Evolutionary conservation across 2,797 vertebrate species (phyloP).

Genomic region (Syngnathus acus): DNA sequence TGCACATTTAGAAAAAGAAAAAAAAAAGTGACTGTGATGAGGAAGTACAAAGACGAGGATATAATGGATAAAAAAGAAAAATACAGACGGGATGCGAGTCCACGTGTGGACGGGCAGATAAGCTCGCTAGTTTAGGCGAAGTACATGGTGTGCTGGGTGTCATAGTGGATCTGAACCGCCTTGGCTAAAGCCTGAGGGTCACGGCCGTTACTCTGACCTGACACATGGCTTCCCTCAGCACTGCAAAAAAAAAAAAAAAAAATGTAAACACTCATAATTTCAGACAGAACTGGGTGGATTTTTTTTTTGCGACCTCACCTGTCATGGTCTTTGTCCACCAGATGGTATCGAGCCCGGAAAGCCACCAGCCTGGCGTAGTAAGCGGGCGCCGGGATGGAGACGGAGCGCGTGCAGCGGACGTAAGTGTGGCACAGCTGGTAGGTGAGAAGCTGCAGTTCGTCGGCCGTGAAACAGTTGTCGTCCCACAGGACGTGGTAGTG

Average conservation of each 20-base stretch:
- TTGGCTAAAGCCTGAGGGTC: slow-evolving; percentile 96
- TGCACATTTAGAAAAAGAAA: slow-evolving; percentile 55
- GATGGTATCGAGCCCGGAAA: slow-evolving; percentile 93
- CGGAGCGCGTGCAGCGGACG: slow-evolving; percentile 92
- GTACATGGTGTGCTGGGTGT: slow-evolving; percentile 99
- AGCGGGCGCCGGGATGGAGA: slow-evolving; percentile 95
- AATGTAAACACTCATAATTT: not conserved
- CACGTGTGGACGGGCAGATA: slow-evolving; percentile 52
- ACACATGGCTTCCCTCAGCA: slow-evolving; percentile 97
- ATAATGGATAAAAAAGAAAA: slow-evolving; percentile 2
- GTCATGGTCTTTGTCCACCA: slow-evolving; percentile 99
- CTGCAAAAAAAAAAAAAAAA: slow-evolving; percentile 58
- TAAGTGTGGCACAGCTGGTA: slow-evolving; percentile 99
- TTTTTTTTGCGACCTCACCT: slow-evolving; percentile 67
- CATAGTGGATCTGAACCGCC: slow-evolving; percentile 98
- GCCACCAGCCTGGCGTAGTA: slow-evolving; percentile 96
- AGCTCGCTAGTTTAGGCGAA: slow-evolving; percentile 82
- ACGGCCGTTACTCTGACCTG: slow-evolving; percentile 97
- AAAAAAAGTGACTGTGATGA: slow-evolving; percentile 36
- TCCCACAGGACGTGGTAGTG: slow-evolving; percentile 99
- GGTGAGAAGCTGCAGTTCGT: slow-evolving; percentile 93
- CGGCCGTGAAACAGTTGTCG: slow-evolving; percentile 97
- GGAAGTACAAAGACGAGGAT: slow-evolving; percentile 19
- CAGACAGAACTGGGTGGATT: not conserved
- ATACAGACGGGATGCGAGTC: slow-evolving; percentile 27